These are phyloP conservation scores for Epistrophe grossulariae DNA, from an alignment of 2,888 invertebrate species.

Conservation along the genomic window DNA sequence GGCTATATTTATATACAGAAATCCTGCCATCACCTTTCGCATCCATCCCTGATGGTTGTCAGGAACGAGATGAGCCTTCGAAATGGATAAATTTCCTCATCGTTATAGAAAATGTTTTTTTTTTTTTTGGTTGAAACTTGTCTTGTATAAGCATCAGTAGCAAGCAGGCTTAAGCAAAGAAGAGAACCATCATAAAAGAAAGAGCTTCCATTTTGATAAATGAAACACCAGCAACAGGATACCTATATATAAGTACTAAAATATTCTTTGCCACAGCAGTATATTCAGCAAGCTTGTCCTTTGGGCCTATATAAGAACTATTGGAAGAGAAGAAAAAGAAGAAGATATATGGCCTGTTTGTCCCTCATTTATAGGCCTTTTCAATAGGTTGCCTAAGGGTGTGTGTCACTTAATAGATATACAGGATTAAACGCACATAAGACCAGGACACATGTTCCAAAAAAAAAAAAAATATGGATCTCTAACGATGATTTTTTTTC, in stretches of 20 bases:
- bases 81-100: conserved; percentile 37
- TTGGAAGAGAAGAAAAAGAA: conserved; percentile 58
- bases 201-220: conserved; percentile 41
- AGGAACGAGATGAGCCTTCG: conserved; percentile 36
- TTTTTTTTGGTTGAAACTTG: neutral
- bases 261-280: conserved; percentile 47
- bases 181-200: conserved; percentile 7
- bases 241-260: conserved; percentile 36
- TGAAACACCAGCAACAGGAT: conserved; percentile 42
- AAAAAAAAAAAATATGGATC: conserved; percentile 2
- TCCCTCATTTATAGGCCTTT: conserved; percentile 50
- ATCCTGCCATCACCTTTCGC: conserved; percentile 15
- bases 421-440: conserved; percentile 13
- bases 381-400: conserved; percentile 51
- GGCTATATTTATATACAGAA: neutral
- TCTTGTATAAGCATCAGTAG: neutral
- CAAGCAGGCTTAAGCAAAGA: neutral
- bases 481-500: neutral
- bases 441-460: neutral
- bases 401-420: conserved; percentile 50
- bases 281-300: conserved; percentile 32
- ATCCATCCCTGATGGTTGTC: neutral
- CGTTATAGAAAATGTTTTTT: conserved; percentile 6
- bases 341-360: conserved; percentile 49
- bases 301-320: conserved; percentile 46